Base-by-base conservation (phyloP, 2,113 vertebrate genomes). In the Asarcornis scutulata region DNA sequence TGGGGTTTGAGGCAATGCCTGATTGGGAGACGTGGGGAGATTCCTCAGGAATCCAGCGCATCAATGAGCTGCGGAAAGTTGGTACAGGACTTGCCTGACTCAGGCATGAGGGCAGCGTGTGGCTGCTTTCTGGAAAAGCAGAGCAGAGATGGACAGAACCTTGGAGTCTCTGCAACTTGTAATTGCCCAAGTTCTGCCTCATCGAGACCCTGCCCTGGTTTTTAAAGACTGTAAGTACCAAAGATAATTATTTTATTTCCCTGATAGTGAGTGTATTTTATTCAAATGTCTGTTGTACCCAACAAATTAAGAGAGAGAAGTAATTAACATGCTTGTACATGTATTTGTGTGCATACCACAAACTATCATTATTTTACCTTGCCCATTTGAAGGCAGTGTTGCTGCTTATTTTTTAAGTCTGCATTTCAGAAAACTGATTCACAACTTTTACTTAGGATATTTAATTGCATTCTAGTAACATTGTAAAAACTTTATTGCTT, bases 161-260 rank as follows among this genome's bases (percentile, higher is more conserved):
- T 92, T 97, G 97, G 98, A 98, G 87, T 97, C 97, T 77, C 88
- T 98, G 95, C 96, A 96, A 73, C 97, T 97, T 88, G 96, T 98
- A 92, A 96, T 98, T 91, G 96, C 97, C 81, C 95, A 94, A 91
- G 94, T 95, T 68, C 77, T 98, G 88, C 98, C 98, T 81, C 97
- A 98, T 88, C 97, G 97, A 95, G 98, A 98, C 93, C 97, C 93
- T 6, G 94, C 97, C 71, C 86, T 97, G 32, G 95, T 97, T 73
- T 98, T 98, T 88, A 98, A 97, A 97, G 98, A 99, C 96, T 96
- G 98, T 99, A 97, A 99, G 98, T 99, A 98, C 69, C 86, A 56
- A 84, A 88, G 23, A 78, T 85, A 55, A 53, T 59, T 88, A 69
- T 81, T 75, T 52, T 20, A 62, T 79, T 95, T 77, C 79, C 91